Conservation (phyloP, 35 echinoderm and acorn worm species). For the Lytechinus pictus region DNA sequence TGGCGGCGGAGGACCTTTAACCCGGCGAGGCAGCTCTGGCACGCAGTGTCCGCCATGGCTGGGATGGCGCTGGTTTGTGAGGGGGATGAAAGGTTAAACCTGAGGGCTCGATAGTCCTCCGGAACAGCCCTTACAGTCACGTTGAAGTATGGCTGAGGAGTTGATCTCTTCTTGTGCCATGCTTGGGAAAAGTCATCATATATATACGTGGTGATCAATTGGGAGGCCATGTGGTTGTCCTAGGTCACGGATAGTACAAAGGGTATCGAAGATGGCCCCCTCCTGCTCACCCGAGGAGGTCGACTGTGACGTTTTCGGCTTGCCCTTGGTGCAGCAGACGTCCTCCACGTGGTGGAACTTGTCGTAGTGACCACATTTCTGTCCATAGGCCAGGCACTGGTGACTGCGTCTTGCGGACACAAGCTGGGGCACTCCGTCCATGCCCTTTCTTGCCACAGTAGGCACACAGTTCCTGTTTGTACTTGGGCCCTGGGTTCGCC, state of each 20-base stretch:
- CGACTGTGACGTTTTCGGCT: no score
- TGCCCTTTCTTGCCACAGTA: not conserved
- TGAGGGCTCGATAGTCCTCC: not conserved
- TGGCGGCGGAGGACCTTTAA: slow-evolving; percentile 37
- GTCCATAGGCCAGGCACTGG: no score
- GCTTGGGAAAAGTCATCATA: no score
- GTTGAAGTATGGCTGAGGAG: not conserved
- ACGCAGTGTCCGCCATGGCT: slow-evolving; percentile 36
- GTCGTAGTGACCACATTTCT: no score
- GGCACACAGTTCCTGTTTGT: not conserved
- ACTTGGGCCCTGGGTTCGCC: slow-evolving; percentile 24
- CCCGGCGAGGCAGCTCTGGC: slow-evolving; percentile 54
- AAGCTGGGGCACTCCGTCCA: not conserved
- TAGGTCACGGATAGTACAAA: no score
- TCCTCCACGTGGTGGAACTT: no score
- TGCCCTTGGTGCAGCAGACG: no score
- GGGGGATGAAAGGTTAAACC: not conserved
- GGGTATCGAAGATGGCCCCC: no score
- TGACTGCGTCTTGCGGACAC: not conserved
- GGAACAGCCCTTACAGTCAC: not conserved
- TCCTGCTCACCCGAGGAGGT: no score
- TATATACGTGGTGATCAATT: no score
- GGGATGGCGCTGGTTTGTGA: not conserved
- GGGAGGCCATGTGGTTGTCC: no score
- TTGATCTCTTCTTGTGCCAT: no score